Base-by-base conservation (phyloP, 2,888 invertebrate genomes). In the Apamea crenata region DNA sequence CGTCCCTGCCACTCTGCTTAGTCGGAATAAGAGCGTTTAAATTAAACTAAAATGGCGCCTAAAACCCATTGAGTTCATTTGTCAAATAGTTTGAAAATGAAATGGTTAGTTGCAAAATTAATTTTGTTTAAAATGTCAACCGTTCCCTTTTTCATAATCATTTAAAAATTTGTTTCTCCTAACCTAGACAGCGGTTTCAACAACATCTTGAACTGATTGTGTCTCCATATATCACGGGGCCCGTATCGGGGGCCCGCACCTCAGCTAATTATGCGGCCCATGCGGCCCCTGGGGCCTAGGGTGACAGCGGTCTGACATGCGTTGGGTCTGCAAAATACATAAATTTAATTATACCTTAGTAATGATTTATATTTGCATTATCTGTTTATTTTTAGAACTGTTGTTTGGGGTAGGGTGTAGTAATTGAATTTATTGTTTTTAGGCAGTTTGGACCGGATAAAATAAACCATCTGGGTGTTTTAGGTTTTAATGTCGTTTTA, bases 221-320 rank as follows among this genome's bases (percentile, higher is more conserved):
- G 87, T 77, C 74, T 53, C 80, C 80, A 87, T 85, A 85, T 87
- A 84, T 85, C 80, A 84, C 73, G 47, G 67, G 68, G 18, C 61
- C 40, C 72, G 53, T 79, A 80, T 78, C 75, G 67, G 77, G 36
- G 56, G 75, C 47, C 56, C 78, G 65, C 87, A 84, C 88, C 84
- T 86, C 71, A 25, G 77, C 87, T 88, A 88, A 88, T 88, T 88
- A 83, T 84, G 82, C 80, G 80, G 76, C 80, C 74, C 78, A n/a
- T 29, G 66, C 56, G 36, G 63, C 81, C 74, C 74, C 25, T 47
- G 74, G 78, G 71, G 32, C 76, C 40, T 44, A 32, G 65, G 61
- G 68, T 88, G 87, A 88, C 81, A 72, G 78, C 72, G 87, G 87
- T 88, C 84, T 87, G 87, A 88, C 87, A 79, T 29, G 59, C 63